phyloP scores from a whole-genome alignment of 2,888 invertebrate species.

The Sarcophaga caerulescens region DNA sequence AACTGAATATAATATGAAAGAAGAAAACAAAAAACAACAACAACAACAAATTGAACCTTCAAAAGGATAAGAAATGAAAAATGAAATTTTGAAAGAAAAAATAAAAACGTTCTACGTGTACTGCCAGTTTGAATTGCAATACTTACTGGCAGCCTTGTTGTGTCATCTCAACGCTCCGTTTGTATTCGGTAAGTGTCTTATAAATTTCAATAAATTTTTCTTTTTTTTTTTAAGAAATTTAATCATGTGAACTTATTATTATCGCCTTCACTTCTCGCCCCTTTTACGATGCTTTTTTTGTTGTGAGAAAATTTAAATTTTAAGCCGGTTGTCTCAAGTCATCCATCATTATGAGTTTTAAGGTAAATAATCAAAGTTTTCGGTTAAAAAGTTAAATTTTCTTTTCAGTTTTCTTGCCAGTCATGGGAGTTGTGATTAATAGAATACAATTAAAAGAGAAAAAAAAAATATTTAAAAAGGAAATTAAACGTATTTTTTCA shows the following conservation, averaged over 20 bases:
- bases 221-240: background rate
- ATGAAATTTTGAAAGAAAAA: constrained; percentile 5
- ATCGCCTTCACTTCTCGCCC: background rate
- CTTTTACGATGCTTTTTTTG: no score
- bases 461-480: no score
- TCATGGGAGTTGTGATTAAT: background rate
- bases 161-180: background rate
- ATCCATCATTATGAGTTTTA: background rate
- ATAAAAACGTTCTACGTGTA: constrained; percentile 10
- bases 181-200: background rate
- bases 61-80: background rate
- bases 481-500: no score
- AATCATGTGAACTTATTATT: constrained; percentile 19
- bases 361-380: constrained; percentile 27
- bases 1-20: background rate
- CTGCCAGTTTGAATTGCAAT: background rate
- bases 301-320: background rate
- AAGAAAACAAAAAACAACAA: background rate
- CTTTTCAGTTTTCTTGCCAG: background rate
- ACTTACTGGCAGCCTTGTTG: background rate
- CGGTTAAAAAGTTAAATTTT: background rate
- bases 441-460: no score
- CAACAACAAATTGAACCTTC: background rate
- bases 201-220: constrained; percentile 7
- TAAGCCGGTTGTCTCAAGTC: constrained; percentile 9